Conservation (phyloP, 1,140 invertebrate genomes). For the Oryzaephilus surinamensis region DNA sequence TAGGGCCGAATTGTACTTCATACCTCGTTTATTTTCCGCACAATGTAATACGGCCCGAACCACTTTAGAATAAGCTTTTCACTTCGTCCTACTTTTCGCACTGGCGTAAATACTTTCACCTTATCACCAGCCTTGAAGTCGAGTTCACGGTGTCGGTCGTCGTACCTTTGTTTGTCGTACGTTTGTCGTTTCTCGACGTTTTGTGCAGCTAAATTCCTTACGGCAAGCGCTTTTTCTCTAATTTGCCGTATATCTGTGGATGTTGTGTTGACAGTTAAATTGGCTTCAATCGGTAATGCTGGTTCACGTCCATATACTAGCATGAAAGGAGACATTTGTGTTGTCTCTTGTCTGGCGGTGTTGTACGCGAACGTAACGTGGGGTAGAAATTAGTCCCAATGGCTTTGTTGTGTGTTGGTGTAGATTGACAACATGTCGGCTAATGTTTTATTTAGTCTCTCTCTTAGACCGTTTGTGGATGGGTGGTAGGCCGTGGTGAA, state of each 20-base stretch:
- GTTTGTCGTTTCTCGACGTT: neutral
- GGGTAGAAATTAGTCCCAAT: constrained; percentile 19
- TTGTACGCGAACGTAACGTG: too few relatives aligned
- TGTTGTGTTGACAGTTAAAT: too few relatives aligned
- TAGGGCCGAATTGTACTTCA: neutral
- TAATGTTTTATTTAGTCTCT: constrained; percentile 28
- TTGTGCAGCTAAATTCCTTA: too few relatives aligned
- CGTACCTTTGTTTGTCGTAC: neutral
- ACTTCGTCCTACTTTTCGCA: neutral
- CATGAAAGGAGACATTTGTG: too few relatives aligned
- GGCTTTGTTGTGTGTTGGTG: too few relatives aligned
- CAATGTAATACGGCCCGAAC: neutral
- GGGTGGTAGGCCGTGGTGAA: constrained; percentile 31
- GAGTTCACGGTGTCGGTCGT: neutral
- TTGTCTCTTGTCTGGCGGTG: too few relatives aligned
- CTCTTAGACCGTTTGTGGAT: constrained; percentile 24
- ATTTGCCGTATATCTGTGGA: too few relatives aligned
- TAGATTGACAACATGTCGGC: too few relatives aligned
- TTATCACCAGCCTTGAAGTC: neutral
- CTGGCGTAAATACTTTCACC: neutral
- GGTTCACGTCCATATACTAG: constrained; percentile 19
- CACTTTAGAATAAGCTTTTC: neutral
- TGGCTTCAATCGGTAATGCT: too few relatives aligned
- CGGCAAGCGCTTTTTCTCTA: too few relatives aligned
- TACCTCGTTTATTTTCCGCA: neutral